phyloP scores from a whole-genome alignment of 1,140 invertebrate species.

The Nephotettix cincticeps region DNA sequence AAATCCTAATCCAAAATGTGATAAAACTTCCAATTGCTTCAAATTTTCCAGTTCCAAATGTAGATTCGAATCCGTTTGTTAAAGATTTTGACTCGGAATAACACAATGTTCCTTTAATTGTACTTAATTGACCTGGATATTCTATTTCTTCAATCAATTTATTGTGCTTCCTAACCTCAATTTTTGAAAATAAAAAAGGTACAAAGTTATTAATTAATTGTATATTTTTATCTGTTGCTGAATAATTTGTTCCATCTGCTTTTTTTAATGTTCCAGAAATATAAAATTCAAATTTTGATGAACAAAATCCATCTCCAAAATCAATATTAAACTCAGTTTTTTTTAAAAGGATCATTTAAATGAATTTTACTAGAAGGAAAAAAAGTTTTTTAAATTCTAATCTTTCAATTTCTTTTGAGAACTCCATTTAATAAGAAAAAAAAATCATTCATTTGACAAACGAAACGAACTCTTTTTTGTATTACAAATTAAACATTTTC shows the following conservation, averaged over 20 bases:
- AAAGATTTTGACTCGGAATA: neutral
- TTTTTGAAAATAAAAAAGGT: slow-evolving; percentile 13
- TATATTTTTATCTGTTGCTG: neutral
- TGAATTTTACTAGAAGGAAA: too few relatives aligned
- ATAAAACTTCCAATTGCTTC: neutral
- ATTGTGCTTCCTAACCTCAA: neutral
- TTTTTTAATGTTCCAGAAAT: slow-evolving; percentile 2
- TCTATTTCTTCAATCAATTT: neutral
- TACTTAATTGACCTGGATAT: neutral
- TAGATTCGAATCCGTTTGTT: neutral
- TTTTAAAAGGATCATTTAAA: too few relatives aligned
- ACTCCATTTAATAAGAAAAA: too few relatives aligned
- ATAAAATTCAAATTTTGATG: slow-evolving; percentile 2
- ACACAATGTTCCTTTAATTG: neutral
- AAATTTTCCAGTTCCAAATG: neutral
- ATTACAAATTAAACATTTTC: too few relatives aligned
- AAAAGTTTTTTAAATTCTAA: too few relatives aligned
- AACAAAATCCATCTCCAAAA: neutral
- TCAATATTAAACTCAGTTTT: neutral
- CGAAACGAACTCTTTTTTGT: too few relatives aligned
- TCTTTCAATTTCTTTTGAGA: too few relatives aligned
- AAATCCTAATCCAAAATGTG: neutral
- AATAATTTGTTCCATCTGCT: neutral
- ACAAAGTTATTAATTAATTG: slow-evolving; percentile 3
- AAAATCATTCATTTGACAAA: too few relatives aligned